phyloP scores from a whole-genome alignment of 2,888 invertebrate genomes.

The Apoderus coryli region DNA sequence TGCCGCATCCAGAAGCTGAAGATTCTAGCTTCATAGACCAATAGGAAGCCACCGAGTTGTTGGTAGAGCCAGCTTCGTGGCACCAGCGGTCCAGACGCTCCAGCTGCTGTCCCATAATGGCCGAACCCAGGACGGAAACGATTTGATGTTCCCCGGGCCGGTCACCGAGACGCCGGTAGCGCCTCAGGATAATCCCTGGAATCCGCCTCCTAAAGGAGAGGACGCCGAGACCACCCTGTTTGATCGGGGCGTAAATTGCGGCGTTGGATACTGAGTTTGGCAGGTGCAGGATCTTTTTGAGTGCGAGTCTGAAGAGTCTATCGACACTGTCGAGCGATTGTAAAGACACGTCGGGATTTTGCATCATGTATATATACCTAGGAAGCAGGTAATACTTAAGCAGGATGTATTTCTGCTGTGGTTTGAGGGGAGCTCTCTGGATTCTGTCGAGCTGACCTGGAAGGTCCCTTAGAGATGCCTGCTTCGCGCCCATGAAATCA shows the following conservation, averaged over 20 bases:
- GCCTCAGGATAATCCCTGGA: slow-evolving; percentile 8
- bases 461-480: too few species aligned
- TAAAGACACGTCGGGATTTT: slow-evolving; percentile 4
- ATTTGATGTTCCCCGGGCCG: background rate
- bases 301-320: slow-evolving; percentile 2
- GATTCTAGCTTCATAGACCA: too few species aligned
- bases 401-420: slow-evolving; percentile 6
- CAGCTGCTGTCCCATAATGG: too few species aligned
- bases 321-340: slow-evolving; percentile 4
- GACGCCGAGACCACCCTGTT: slow-evolving; percentile 7
- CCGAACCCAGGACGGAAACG: background rate
- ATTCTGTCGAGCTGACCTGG: too few species aligned
- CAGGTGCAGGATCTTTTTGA: slow-evolving; percentile 7
- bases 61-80: too few species aligned
- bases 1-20: too few species aligned
- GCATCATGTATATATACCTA: slow-evolving; percentile 6
- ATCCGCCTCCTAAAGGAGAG: slow-evolving; percentile 5
- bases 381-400: slow-evolving; percentile 7
- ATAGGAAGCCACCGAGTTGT: too few species aligned
- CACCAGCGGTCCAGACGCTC: too few species aligned
- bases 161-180: background rate
- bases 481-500: too few species aligned
- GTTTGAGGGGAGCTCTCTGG: too few species aligned
- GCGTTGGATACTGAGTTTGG: slow-evolving; percentile 7
- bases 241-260: slow-evolving; percentile 2